phyloP scores from a whole-genome alignment of 2,888 invertebrate species.

The Tetropium fuscum region DNA sequence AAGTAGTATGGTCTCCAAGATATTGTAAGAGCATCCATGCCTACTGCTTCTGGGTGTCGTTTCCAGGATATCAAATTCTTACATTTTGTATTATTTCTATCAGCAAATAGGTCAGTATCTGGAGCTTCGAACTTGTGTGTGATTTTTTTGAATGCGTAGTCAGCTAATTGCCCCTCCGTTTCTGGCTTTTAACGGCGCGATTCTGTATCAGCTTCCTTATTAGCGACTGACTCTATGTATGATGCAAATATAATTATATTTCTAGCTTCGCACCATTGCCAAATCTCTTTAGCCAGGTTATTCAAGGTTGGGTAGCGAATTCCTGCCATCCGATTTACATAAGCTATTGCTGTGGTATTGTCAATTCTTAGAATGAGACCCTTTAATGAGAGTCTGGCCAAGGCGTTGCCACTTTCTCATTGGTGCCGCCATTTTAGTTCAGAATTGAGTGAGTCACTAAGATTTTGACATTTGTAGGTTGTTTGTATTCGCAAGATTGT shows the following conservation, averaged over 20 bases:
- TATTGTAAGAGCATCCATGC: constrained; percentile 31
- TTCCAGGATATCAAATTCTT: constrained; percentile 23
- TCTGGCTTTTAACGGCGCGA: constrained; percentile 19
- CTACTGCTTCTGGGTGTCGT: constrained; percentile 24
- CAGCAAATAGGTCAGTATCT: constrained; percentile 31
- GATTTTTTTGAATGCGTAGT: constrained; percentile 19
- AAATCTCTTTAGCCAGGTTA: constrained; percentile 43
- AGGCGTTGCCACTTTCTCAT: no score
- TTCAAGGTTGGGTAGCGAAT: constrained; percentile 40
- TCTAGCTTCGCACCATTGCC: constrained; percentile 41
- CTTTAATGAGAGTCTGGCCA: no score
- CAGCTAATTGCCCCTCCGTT: constrained; percentile 34
- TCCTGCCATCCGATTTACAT: constrained; percentile 34
- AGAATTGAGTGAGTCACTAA: no score
- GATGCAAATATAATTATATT: constrained; percentile 28
- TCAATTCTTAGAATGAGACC: constrained; percentile 5
- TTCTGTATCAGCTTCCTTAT: constrained; percentile 23
- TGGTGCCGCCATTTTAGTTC: no score
- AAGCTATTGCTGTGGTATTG: constrained; percentile 8
- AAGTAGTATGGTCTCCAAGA: constrained; percentile 16
- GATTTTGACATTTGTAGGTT: no score
- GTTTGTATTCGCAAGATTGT: no score
- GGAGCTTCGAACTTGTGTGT: constrained; percentile 8
- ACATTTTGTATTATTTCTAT: constrained; percentile 16
- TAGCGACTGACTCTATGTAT: constrained; percentile 26